phyloP scores from a whole-genome alignment of 2,888 invertebrate species.

The Microchrysa polita region DNA sequence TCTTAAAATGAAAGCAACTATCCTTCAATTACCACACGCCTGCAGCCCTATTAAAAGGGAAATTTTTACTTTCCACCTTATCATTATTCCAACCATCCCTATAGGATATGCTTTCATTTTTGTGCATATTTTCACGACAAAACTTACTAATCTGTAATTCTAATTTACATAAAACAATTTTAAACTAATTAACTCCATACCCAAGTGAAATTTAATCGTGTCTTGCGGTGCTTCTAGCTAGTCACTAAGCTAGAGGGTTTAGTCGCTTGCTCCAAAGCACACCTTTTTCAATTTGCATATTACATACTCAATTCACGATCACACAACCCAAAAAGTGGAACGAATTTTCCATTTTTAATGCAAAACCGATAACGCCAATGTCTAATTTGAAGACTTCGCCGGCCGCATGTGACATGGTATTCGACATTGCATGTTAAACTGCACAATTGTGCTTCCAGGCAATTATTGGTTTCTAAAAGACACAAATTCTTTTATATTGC shows the following conservation, averaged over 20 bases:
- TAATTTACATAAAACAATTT: not conserved
- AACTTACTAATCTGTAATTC: too few species aligned
- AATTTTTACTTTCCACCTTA: not conserved
- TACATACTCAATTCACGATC: not conserved
- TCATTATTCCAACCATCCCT: not conserved
- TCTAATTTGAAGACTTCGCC: conserved; percentile 11
- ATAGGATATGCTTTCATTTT: not conserved
- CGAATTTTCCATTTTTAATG: conserved; percentile 39
- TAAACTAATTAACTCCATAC: not conserved
- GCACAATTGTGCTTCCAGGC: not conserved
- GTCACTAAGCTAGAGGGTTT: too few species aligned
- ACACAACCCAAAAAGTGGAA: conserved; percentile 21
- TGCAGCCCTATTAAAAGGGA: too few species aligned
- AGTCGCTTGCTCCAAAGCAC: not conserved
- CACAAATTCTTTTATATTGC: conserved; percentile 14
- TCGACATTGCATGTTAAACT: not conserved
- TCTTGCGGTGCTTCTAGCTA: not conserved
- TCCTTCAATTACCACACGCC: too few species aligned
- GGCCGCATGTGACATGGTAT: not conserved
- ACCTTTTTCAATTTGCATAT: conserved; percentile 15
- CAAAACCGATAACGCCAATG: conserved; percentile 15
- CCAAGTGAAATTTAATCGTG: conserved; percentile 16
- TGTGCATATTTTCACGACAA: conserved; percentile 6
- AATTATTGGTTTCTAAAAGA: conserved; percentile 23
- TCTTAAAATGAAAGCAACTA: not conserved